Conservation (phyloP, 2,113 vertebrate species). For the Istiophorus platypterus region DNA sequence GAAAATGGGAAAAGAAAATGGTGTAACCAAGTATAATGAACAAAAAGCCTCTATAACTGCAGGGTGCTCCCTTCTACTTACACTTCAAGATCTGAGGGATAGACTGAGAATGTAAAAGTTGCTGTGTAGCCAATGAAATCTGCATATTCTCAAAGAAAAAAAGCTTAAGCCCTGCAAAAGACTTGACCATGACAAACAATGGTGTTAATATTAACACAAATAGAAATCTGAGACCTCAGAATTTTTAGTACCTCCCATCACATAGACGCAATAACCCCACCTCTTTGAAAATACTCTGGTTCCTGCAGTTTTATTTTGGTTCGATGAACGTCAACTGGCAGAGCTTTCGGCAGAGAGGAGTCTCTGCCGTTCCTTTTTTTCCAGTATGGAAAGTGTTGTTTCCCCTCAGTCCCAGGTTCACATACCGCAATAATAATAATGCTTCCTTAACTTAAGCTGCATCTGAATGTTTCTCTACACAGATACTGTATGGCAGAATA, state of each 20-base stretch:
- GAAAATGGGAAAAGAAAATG: background rate
- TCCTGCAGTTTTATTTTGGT: conserved; percentile 64
- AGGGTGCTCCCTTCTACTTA: too few relatives aligned
- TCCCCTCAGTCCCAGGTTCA: conserved; percentile 47
- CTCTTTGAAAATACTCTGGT: conserved; percentile 50
- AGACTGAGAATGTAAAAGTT: conserved; percentile 5
- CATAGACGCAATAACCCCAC: conserved; percentile 42
- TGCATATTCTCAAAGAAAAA: background rate
- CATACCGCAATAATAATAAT: conserved; percentile 59
- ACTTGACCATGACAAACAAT: conserved; percentile 6
- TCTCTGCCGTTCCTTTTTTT: conserved; percentile 40
- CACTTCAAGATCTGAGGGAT: background rate
- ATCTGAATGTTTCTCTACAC: background rate
- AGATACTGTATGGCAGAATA: background rate
- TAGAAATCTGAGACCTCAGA: conserved; percentile 56
- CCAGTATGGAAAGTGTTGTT: conserved; percentile 76
- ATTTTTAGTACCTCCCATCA: conserved; percentile 48
- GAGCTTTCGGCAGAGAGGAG: conserved; percentile 51
- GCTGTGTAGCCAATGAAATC: conserved; percentile 7
- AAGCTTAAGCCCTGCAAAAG: background rate
- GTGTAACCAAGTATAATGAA: background rate
- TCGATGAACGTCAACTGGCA: conserved; percentile 53
- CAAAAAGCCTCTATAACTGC: background rate
- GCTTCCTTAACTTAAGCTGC: conserved; percentile 49
- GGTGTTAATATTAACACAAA: conserved; percentile 46